Percentiles rank a stretch among this genome's conserved stretches.
phyloP scores from a whole-genome alignment of 2,113 vertebrate genomes.

The Setophaga coronata region DNA sequence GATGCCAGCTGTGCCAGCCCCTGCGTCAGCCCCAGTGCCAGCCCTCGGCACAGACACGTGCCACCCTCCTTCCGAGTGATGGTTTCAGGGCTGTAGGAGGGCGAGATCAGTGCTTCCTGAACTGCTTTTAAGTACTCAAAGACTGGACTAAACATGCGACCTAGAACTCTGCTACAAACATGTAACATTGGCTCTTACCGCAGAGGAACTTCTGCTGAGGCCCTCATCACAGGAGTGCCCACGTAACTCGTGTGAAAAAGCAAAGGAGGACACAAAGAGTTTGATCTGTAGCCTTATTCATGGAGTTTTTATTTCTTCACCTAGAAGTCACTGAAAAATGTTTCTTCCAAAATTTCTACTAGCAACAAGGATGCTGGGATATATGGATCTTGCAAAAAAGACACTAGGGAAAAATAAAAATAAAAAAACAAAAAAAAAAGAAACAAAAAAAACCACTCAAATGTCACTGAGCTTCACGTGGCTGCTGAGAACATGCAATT shows the following conservation, averaged over 20 bases:
- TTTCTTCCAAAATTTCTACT: conserved; percentile 77
- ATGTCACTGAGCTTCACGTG: conserved; percentile 63
- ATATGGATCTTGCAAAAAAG: conserved; percentile 72
- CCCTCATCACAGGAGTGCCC: conserved; percentile 54
- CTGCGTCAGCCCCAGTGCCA: conserved; percentile 92
- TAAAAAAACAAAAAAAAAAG: not conserved
- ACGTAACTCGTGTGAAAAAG: conserved; percentile 62
- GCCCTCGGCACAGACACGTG: conserved; percentile 97
- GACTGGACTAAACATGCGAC: conserved; percentile 76
- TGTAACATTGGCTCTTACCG: conserved; percentile 53
- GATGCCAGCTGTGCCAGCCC: conserved; percentile 97
- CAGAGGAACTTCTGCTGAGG: conserved; percentile 65
- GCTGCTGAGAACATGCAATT: conserved; percentile 71
- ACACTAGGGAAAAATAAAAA: conserved; percentile 10
- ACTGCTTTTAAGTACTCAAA: conserved; percentile 74
- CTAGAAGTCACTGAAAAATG: conserved; percentile 68
- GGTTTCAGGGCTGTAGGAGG: conserved; percentile 94
- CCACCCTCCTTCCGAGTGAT: conserved; percentile 98
- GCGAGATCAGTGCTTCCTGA: conserved; percentile 75
- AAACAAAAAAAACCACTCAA: not conserved
- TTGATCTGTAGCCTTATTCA: conserved; percentile 91
- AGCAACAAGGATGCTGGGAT: conserved; percentile 70
- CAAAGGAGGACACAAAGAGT: conserved; percentile 72
- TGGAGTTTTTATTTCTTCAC: conserved; percentile 81
- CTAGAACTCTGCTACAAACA: conserved; percentile 71